phyloP scores from a whole-genome alignment of 2,888 invertebrate species.

The Laothoe populi region DNA sequence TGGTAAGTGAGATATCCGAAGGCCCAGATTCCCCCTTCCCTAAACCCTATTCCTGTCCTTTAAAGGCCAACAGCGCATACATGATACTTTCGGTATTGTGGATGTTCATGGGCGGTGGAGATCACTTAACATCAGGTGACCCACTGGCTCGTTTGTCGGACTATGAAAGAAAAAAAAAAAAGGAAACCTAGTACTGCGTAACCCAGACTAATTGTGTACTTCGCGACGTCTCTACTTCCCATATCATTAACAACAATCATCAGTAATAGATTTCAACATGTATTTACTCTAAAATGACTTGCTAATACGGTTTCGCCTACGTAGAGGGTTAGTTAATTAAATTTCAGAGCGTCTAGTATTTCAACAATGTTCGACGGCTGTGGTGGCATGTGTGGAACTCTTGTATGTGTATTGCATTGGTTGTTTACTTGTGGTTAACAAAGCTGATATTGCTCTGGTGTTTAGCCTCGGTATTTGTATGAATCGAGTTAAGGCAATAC shows the following conservation, averaged over 20 bases:
- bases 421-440: background rate
- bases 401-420: background rate
- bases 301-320: slow-evolving; percentile 45
- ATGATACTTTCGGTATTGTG: no score
- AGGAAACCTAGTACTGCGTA: no score
- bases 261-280: background rate
- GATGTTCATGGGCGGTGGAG: no score
- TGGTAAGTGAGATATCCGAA: no score
- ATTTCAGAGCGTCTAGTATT: slow-evolving; percentile 73
- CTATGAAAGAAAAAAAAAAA: no score
- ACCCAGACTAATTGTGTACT: no score
- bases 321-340: slow-evolving; percentile 69
- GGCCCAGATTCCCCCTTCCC: no score
- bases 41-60: no score
- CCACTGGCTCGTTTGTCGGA: no score
- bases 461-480: background rate
- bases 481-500: no score
- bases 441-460: background rate
- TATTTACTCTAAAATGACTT: slow-evolving; percentile 9
- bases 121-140: no score
- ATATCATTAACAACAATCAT: background rate
- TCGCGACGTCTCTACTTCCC: background rate
- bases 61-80: no score
- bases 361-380: slow-evolving; percentile 47
- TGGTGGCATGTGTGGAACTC: slow-evolving; percentile 27